These are phyloP conservation scores for Pelobates fuscus DNA, from an alignment of 2,113 vertebrate genomes.

Conservation along the genomic window DNA sequence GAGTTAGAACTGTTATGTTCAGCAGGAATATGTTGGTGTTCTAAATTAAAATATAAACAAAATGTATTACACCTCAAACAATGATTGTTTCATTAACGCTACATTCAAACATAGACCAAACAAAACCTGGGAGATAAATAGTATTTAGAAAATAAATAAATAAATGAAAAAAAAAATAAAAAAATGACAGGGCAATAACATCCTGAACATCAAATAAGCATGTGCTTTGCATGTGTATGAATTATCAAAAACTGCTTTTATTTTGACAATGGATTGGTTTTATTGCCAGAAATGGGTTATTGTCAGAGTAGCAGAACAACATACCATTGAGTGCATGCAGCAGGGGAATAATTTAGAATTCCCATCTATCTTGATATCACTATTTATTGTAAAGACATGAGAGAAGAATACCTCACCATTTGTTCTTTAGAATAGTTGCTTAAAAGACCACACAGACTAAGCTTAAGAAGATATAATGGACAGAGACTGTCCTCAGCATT, in stretches of 20 bases:
- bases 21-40: too few species aligned
- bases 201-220: background rate
- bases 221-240: conserved; percentile 47
- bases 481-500: conserved; percentile 46
- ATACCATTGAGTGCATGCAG: too few species aligned
- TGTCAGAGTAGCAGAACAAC: background rate
- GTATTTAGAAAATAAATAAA: too few species aligned
- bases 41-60: too few species aligned
- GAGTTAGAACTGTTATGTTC: too few species aligned
- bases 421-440: conserved; percentile 49
- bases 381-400: conserved; percentile 42
- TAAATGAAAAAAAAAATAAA: too few species aligned
- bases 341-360: conserved; percentile 47
- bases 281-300: background rate
- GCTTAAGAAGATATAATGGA: conserved; percentile 54
- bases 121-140: too few species aligned
- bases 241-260: conserved; percentile 1
- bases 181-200: too few species aligned
- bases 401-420: conserved; percentile 48
- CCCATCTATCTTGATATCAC: conserved; percentile 49
- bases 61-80: too few species aligned
- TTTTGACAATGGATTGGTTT: background rate
- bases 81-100: too few species aligned
- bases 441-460: conserved; percentile 45
- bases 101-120: too few species aligned